Base-by-base conservation (phyloP, 2,797 vertebrate genomes). In the Oryzias sinensis region DNA sequence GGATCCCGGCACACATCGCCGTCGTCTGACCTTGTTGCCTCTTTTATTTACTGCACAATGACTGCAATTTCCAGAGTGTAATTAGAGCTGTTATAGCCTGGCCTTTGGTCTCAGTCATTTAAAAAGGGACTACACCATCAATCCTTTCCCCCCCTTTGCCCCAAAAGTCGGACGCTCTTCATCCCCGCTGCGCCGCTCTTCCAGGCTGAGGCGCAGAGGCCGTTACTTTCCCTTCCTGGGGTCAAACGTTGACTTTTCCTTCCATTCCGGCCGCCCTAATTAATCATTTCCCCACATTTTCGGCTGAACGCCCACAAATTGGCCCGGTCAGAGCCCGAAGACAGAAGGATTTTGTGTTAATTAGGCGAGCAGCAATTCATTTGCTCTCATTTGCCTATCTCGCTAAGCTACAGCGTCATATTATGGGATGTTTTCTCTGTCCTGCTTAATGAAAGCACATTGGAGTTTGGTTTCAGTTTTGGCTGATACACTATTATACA, bases 311-410 rank as follows among this genome's bases (percentile, higher is more conserved):
- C 73, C 74, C 77, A 72, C 86, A 87, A 88, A 89, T 85, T 84
- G 79, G 79, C 64, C 82, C 43, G 75, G 77, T 83, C 81, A 77
- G 68, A 83, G 82, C 83, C 84, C 17, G 65, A 56, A 86, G 88
- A 90, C 81, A 88, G 84, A 87, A 72, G 81, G 75, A 86, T 85
- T 88, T 71, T 75, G 71, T 77, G 82, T 83, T 91, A 87, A 90
- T 91, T 86, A 87, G 80, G 72, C 74, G 50, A 72, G 73, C 75
- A 59, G 65, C 79, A 72, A 80, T 89, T 87, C 82, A 85, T 87
- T 89, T 80, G 71, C 74, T 74, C 75, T 57, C 49, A 45, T 13
- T 43, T 50, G 53, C 58, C 55, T 52, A 59, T 62, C 64, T 66
- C 74, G 58, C 68, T 44, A 74, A 51, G 69, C 22, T 56, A 57